Base-by-base conservation (phyloP, 2,797 vertebrate species). In the Bothrops alternatus region DNA sequence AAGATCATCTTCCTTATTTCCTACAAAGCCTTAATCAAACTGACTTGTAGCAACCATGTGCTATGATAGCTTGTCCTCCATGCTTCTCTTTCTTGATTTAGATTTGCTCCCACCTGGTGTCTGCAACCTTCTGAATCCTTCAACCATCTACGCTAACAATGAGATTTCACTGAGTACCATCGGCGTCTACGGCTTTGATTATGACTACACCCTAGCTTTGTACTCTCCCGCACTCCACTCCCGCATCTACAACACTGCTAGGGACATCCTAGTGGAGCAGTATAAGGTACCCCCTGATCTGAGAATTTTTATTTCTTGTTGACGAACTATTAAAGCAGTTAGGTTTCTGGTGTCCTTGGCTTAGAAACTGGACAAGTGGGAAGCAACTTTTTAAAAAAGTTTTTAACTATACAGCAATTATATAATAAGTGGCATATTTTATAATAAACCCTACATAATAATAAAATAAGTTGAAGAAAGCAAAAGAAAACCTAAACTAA, bases 121-220 rank as follows among this genome's bases (percentile, higher is more conserved):
- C 0, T 99, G 98, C 91, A 98, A 97, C 89, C 95, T 97, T 85
- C 97, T 99, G 87, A 98, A 98, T 92, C 96, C 98, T 25, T 97
- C 98, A 55, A 97, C 98, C 60, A 98, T 99, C 93, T 99, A 98
- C 12, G 97, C 98, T 82, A 99, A 99, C 96, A 99, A 99, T 6
- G 98, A 99, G 94, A 98, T 99, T 32, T 95, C 95, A 92, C 93
- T 99, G 90, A 95, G 94, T 0, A 98, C 98, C n/a, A 98, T 99
- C 94, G 98, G 98, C 94, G 98, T 98, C 94, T 99, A 98, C 25
- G 98, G 98, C 90, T 99, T 99, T 60, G 98, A 99, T 95, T 99
- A 99, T 1, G 98, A 99, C 95, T 98, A 98, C 95, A 98, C 98
- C 0, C 96, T 99, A 94, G 98, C 98, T 0, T 94, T 98, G 50